Conservation (phyloP, 2,888 invertebrate species). For the Polydrusus cervinus region DNA sequence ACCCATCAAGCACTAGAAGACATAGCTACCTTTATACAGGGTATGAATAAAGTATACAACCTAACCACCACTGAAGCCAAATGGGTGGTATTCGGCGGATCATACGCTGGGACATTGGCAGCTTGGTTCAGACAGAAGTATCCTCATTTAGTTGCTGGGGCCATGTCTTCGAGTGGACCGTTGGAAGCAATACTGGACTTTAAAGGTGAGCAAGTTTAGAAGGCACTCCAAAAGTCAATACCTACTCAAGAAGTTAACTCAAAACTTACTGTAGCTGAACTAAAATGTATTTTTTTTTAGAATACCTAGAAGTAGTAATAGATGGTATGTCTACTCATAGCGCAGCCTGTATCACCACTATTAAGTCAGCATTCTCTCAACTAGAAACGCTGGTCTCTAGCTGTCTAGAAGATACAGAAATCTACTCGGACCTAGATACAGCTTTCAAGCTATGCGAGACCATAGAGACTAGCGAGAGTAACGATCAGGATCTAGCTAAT, state of each 20-base stretch:
- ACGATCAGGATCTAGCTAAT: conserved; percentile 81
- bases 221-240: no score
- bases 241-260: no score
- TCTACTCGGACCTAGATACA: conserved; percentile 59
- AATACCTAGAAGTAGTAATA: conserved; percentile 89
- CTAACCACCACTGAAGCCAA: conserved; percentile 76
- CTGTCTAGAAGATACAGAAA: conserved; percentile 40
- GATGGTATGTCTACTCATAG: conserved; percentile 74
- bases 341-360: conserved; percentile 69
- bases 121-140: conserved; percentile 94
- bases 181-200: conserved; percentile 90
- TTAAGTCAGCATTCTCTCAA: conserved; percentile 42
- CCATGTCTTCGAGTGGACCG: conserved; percentile 93
- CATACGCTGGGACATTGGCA: conserved; percentile 93
- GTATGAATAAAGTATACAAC: conserved; percentile 79
- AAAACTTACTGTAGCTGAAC: no score
- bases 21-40: conserved; percentile 85
- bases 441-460: conserved; percentile 87
- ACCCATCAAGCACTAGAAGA: conserved; percentile 81
- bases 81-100: conserved; percentile 96
- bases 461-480: conserved; percentile 76
- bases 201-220: conserved; percentile 80
- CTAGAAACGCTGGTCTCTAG: conserved; percentile 41
- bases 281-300: conserved; percentile 71
- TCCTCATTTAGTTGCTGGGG: conserved; percentile 88